These are phyloP conservation scores for Abramis brama DNA, from an alignment of 2,113 vertebrate species.

Conservation along the genomic window DNA sequence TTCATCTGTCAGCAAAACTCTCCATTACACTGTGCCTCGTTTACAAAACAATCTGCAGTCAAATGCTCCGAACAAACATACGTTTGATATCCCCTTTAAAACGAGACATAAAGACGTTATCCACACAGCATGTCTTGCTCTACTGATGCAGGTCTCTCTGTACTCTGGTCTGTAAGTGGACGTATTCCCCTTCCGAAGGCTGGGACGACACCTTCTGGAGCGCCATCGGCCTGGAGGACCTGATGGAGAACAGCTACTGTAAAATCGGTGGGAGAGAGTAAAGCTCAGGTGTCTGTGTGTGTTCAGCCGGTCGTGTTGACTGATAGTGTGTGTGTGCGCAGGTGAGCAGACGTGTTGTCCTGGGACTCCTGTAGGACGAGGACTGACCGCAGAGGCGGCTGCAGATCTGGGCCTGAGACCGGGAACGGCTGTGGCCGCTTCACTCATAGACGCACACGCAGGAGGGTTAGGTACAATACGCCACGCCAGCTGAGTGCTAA, in stretches of 20 bases:
- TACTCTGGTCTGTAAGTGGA: constrained; percentile 96
- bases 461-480: constrained; percentile 87
- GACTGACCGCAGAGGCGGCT: constrained; percentile 84
- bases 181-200: constrained; percentile 85
- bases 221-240: constrained; percentile 83
- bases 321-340: background rate
- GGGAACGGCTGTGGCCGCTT: constrained; percentile 87
- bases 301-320: background rate
- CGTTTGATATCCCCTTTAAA: no score
- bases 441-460: constrained; percentile 96
- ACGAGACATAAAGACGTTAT: no score
- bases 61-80: no score
- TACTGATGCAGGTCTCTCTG: constrained; percentile 84
- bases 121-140: no score
- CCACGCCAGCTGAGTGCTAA: no score
- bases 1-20: no score
- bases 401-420: constrained; percentile 80
- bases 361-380: constrained; percentile 82
- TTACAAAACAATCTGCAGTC: no score
- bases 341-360: constrained; percentile 85
- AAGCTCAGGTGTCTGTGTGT: background rate
- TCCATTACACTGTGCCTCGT: no score
- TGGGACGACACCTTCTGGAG: constrained; percentile 93
- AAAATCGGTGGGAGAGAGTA: constrained; percentile 85
- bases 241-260: constrained; percentile 82